Evolutionary conservation across 2,113 vertebrate genomes (phyloP).

Genomic region (Rana temporaria): DNA sequence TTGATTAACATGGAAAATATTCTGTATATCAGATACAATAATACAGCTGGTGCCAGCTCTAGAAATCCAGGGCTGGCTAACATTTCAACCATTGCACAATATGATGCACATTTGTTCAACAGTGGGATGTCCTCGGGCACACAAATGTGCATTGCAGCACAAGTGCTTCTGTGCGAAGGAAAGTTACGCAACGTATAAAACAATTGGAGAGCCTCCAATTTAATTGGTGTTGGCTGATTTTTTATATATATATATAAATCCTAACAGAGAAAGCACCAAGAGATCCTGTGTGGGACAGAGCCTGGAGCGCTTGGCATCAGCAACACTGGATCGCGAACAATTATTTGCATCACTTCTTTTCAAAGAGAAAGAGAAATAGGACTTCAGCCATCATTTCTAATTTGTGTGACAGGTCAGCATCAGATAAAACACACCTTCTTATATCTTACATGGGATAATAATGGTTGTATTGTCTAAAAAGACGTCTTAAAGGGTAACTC

Average conservation of each 20-base stretch:
- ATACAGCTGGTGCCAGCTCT: no score
- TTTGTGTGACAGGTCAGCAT: no score
- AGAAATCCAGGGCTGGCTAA: neutral
- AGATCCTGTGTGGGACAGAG: neutral
- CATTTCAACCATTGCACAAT: conserved; percentile 25
- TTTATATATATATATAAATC: neutral
- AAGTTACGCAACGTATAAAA: conserved; percentile 39
- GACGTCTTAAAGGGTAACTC: no score
- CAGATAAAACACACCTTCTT: no score
- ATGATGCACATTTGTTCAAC: neutral
- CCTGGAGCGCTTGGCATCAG: neutral
- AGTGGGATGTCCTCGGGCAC: conserved; percentile 38
- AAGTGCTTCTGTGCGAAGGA: conserved; percentile 28
- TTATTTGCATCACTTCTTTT: no score
- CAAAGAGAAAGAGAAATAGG: no score
- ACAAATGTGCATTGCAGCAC: neutral
- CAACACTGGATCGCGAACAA: no score
- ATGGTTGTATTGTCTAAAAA: no score
- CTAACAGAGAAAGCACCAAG: neutral
- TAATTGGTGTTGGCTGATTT: conserved; percentile 28
- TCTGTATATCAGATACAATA: no score
- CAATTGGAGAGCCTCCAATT: conserved; percentile 11
- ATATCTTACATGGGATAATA: no score
- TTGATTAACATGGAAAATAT: no score
- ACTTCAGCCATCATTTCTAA: no score